phyloP scores from a whole-genome alignment of 2,797 vertebrate species.

The Danionella dracula region DNA sequence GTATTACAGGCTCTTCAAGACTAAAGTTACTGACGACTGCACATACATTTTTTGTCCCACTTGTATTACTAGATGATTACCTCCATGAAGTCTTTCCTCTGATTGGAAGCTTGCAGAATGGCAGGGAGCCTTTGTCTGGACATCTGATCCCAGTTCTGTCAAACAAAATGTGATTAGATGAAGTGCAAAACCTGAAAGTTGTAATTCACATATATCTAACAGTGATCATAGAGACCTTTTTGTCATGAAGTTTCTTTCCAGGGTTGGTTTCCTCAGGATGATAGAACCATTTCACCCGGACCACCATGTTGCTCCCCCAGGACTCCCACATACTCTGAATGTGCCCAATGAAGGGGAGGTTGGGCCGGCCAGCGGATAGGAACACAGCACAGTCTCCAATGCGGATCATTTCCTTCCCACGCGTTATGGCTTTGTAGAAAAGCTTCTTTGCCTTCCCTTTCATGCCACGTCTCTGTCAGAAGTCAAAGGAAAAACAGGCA shows the following conservation, averaged over 20 bases:
- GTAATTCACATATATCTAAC: too few relatives aligned
- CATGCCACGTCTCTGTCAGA: constrained; percentile 89
- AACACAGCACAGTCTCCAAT: constrained; percentile 97
- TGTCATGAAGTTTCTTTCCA: constrained; percentile 91
- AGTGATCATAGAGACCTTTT: constrained; percentile 74
- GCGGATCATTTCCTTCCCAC: constrained; percentile 94
- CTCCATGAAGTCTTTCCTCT: constrained; percentile 99
- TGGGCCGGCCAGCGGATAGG: constrained; percentile 92
- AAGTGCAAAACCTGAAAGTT: constrained; percentile 1
- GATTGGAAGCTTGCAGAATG: constrained; percentile 85
- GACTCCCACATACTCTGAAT: constrained; percentile 99
- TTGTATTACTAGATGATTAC: constrained; percentile 58
- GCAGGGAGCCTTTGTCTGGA: constrained; percentile 81
- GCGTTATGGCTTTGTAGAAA: constrained; percentile 97
- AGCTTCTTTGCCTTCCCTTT: constrained; percentile 98
- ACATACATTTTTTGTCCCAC: too few relatives aligned
- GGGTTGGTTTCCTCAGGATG: constrained; percentile 98
- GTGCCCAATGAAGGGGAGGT: constrained; percentile 95
- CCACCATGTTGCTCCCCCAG: constrained; percentile 99
- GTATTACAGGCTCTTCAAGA: too few relatives aligned
- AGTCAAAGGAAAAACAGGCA: not conserved
- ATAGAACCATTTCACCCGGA: constrained; percentile 98
- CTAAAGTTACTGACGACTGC: too few relatives aligned
- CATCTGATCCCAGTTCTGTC: constrained; percentile 93
- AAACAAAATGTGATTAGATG: constrained; percentile 12